Conservation (phyloP, 1,140 invertebrate species). For the Zophobas morio region DNA sequence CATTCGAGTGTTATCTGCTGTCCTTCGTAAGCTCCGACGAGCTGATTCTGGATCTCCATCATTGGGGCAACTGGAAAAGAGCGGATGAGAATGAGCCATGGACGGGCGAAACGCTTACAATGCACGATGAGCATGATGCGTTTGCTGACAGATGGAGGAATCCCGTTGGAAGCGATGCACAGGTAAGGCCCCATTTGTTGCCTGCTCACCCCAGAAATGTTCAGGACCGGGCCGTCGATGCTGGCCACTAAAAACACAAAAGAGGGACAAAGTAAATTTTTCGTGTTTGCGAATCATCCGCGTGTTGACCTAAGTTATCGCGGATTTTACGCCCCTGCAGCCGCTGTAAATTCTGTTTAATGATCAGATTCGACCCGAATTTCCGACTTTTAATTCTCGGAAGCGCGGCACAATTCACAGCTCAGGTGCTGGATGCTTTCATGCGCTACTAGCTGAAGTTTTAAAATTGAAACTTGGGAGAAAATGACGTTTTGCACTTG, state of each 20-base stretch:
- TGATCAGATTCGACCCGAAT: background rate
- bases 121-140: slow-evolving; percentile 89
- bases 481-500: too few relatives aligned
- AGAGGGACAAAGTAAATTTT: slow-evolving; percentile 6
- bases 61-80: slow-evolving; percentile 81
- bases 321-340: background rate
- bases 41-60: slow-evolving; percentile 85
- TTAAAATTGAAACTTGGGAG: too few relatives aligned
- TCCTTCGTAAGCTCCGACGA: slow-evolving; percentile 83
- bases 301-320: background rate
- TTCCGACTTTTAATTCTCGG: background rate
- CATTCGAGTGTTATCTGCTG: slow-evolving; percentile 85
- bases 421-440: background rate
- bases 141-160: slow-evolving; percentile 91
- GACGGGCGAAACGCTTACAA: slow-evolving; percentile 75
- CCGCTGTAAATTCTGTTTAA: background rate
- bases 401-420: background rate
- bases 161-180: slow-evolving; percentile 90
- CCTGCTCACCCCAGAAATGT: slow-evolving; percentile 85
- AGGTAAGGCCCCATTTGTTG: slow-evolving; percentile 92
- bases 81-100: background rate
- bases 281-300: background rate
- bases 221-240: slow-evolving; percentile 83
- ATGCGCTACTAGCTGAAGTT: too few relatives aligned
- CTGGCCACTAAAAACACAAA: slow-evolving; percentile 72